These are phyloP conservation scores for Trinectes maculatus DNA, from an alignment of 2,113 vertebrate species.

Conservation along the genomic window DNA sequence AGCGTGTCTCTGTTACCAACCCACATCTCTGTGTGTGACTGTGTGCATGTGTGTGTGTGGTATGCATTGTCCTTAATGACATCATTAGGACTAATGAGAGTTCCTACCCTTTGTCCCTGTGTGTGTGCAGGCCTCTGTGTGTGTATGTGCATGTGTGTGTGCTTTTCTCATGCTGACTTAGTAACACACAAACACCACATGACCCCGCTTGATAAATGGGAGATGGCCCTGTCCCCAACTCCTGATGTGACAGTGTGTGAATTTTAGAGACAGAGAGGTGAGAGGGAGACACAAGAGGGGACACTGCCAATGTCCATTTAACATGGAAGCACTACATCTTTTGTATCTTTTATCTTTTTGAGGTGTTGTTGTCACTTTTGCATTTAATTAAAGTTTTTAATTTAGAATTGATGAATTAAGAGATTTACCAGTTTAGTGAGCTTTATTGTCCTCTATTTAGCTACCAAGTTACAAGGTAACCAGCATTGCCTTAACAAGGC, in stretches of 20 bases:
- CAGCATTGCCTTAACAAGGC: too few species aligned
- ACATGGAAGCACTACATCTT: too few species aligned
- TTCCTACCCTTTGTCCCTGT: constrained; percentile 70
- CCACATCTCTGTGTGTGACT: constrained; percentile 15
- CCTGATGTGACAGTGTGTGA: constrained; percentile 61
- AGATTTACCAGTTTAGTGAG: too few species aligned
- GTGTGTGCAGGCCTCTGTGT: constrained; percentile 23
- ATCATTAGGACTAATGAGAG: constrained; percentile 81
- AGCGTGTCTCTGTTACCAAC: neutral
- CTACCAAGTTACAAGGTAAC: too few species aligned
- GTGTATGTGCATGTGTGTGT: constrained; percentile 34
- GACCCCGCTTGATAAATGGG: constrained; percentile 72
- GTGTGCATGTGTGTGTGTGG: constrained; percentile 36
- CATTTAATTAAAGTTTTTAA: too few species aligned
- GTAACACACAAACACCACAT: constrained; percentile 68
- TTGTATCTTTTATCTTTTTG: too few species aligned
- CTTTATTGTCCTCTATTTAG: too few species aligned
- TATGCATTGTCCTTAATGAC: constrained; percentile 72
- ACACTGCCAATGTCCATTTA: neutral
- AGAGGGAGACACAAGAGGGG: neutral
- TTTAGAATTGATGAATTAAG: too few species aligned
- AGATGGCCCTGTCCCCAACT: constrained; percentile 58
- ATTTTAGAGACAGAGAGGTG: constrained; percentile 1
- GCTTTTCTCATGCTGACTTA: constrained; percentile 68
- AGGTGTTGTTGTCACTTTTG: too few species aligned